Conservation (phyloP, 2,113 vertebrate genomes). For the Sylvietta virens region DNA sequence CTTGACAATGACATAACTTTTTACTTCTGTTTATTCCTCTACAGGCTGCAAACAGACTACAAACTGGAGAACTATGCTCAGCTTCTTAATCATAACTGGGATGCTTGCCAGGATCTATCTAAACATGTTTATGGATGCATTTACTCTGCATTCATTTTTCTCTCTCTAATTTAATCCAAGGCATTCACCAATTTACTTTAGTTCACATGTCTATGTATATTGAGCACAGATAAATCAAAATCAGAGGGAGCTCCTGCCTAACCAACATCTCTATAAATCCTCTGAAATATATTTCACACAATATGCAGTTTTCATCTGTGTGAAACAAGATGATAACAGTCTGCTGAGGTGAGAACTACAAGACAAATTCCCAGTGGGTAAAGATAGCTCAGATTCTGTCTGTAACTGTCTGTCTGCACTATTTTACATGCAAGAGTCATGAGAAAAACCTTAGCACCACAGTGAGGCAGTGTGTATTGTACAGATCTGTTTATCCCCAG, state of each 20-base stretch:
- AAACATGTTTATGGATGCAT: not conserved
- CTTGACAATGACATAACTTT: not conserved
- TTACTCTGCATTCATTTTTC: not conserved
- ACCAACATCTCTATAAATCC: not conserved
- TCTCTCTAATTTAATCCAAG: not conserved
- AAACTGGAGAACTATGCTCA: not conserved
- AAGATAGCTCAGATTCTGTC: not conserved
- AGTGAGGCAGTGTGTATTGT: not conserved
- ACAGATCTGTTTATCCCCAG: not conserved
- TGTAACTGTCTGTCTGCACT: not conserved
- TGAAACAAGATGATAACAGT: not conserved
- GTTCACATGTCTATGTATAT: rapidly evolving
- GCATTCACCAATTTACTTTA: not conserved
- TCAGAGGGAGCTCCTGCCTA: not conserved
- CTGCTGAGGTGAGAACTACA: not conserved
- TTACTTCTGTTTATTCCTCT: not conserved
- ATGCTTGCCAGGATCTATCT: not conserved
- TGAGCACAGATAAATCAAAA: not conserved
- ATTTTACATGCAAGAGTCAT: not conserved
- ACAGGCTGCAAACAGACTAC: not conserved
- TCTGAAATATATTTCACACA: not conserved
- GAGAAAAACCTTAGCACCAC: not conserved
- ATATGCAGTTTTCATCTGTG: not conserved
- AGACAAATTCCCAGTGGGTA: not conserved
- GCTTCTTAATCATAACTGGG: not conserved